Evolutionary conservation across 2,113 vertebrate species (phyloP).

Genomic region (Corythoichthys haematopterus): DNA sequence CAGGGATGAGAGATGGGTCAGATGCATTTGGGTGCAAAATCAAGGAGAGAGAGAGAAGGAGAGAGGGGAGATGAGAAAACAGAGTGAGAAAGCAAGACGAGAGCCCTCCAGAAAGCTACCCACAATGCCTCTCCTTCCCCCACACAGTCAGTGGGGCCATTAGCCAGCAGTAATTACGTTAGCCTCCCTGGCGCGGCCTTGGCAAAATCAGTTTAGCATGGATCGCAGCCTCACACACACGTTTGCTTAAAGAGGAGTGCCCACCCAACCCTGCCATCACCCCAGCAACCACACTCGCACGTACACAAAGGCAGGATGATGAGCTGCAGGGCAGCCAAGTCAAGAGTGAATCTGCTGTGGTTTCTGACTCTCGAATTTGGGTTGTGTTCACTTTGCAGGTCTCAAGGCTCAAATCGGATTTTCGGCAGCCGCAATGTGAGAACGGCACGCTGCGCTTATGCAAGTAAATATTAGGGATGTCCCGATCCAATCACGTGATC

Average conservation of each 20-base stretch:
- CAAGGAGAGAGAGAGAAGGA: conserved; percentile 21
- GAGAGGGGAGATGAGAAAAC: conserved; percentile 41
- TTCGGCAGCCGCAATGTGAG: neutral
- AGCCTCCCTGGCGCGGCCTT: conserved; percentile 89
- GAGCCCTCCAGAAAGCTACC: conserved; percentile 76
- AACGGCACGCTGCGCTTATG: neutral
- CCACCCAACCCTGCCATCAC: conserved; percentile 68
- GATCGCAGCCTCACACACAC: conserved; percentile 75
- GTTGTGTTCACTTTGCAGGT: neutral
- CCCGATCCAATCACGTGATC: too few relatives aligned
- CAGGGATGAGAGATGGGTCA: conserved; percentile 58
- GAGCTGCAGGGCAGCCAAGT: conserved; percentile 46
- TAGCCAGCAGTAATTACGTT: conserved; percentile 95
- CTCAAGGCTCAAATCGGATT: neutral
- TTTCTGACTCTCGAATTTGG: conserved; percentile 29
- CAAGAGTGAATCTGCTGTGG: conserved; percentile 53
- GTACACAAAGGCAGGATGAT: conserved; percentile 60
- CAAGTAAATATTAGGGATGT: neutral
- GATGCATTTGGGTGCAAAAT: conserved; percentile 47
- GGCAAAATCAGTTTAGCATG: conserved; percentile 98
- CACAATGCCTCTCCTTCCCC: conserved; percentile 70
- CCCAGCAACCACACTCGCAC: conserved; percentile 67
- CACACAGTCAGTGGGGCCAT: conserved; percentile 89
- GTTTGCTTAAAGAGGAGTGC: conserved; percentile 66
- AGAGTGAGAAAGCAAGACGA: conserved; percentile 54